Conservation (phyloP, 2,888 invertebrate genomes). For the Troglohyphantes excavatus region DNA sequence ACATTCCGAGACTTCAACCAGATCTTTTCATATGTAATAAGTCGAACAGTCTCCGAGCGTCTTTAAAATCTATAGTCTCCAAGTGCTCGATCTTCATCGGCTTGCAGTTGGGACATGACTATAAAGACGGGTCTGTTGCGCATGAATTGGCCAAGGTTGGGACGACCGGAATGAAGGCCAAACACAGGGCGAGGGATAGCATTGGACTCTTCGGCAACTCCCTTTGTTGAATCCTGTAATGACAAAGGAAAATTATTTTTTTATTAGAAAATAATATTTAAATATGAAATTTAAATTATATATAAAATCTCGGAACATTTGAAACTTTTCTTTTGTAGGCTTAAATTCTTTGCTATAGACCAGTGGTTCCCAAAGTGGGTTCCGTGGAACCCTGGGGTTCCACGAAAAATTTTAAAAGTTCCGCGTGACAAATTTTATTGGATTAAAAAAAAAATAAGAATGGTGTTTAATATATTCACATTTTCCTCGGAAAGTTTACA, state of each 20-base stretch:
- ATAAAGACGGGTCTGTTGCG: conserved; percentile 74
- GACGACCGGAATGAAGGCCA: conserved; percentile 37
- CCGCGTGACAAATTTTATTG: no score
- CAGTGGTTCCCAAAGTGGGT: no score
- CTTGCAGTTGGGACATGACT: conserved; percentile 68
- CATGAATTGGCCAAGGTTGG: conserved; percentile 62
- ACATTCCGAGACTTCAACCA: neutral
- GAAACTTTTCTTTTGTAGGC: no score
- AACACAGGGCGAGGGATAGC: neutral
- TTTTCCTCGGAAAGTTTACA: no score
- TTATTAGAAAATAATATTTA: neutral
- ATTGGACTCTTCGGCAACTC: neutral
- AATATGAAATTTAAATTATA: no score
- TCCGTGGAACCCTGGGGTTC: no score
- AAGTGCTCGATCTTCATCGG: conserved; percentile 47
- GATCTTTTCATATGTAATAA: neutral
- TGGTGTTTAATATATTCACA: no score
- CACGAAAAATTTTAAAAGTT: no score
- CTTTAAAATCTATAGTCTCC: conserved; percentile 73
- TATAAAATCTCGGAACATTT: no score
- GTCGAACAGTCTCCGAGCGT: conserved; percentile 13
- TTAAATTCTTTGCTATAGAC: no score
- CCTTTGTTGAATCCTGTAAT: conserved; percentile 34
- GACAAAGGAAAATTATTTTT: neutral
- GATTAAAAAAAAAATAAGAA: no score